A percentile compares a stretch with the other conserved stretches of the same genome.
Evolutionary conservation across 2,113 vertebrate genomes (phyloP).

Genomic region (Myrmophylax atrothorax): DNA sequence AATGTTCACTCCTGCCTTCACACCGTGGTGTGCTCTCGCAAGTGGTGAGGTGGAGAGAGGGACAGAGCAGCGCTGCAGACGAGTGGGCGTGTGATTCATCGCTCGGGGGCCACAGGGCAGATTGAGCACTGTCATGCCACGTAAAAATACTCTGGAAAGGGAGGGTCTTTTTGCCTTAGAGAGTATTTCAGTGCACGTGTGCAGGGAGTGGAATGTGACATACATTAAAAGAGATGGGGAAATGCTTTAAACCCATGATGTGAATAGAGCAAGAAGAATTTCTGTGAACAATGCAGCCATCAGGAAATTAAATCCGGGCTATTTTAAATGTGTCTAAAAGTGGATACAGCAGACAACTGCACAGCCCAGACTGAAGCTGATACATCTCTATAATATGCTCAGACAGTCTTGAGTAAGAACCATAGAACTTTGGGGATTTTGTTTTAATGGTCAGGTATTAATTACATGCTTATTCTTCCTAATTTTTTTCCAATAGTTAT

Average conservation of each 20-base stretch:
- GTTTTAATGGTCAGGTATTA: neutral
- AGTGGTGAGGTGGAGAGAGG: neutral
- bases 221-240: neutral
- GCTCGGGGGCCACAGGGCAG: rapidly evolving
- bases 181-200: neutral
- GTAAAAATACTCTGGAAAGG: neutral
- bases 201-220: rapidly evolving
- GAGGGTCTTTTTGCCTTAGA: neutral
- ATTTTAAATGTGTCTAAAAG: slow-evolving; percentile 27
- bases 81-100: rapidly evolving
- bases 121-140: rapidly evolving
- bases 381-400: neutral
- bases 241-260: rapidly evolving
- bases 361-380: neutral
- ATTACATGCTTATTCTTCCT: neutral
- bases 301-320: neutral
- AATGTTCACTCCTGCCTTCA: neutral
- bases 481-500: neutral
- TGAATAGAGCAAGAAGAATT: neutral
- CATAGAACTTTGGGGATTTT: neutral
- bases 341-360: neutral
- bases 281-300: neutral
- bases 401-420: neutral
- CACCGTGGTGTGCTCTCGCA: neutral
- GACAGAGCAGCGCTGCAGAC: rapidly evolving